These are phyloP conservation scores for Tenebrio molitor DNA, from an alignment of 1,140 invertebrate species.

Conservation along the genomic window DNA sequence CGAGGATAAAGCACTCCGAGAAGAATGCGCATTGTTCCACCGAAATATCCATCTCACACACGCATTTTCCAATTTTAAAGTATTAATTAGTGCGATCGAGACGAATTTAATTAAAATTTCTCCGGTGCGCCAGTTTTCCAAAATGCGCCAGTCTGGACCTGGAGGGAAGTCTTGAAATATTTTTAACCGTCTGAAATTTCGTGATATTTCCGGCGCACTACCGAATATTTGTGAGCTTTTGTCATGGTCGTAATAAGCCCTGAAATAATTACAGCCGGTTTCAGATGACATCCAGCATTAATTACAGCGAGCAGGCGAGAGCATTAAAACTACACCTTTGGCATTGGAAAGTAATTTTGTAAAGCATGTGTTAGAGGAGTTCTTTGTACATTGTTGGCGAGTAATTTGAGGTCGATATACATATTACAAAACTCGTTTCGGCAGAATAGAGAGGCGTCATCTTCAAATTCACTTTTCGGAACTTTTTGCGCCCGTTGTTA, in stretches of 20 bases:
- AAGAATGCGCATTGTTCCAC: slow-evolving; percentile 12
- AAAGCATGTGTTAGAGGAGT: slow-evolving; percentile 20
- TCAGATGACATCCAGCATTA: not conserved
- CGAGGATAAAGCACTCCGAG: slow-evolving; percentile 12
- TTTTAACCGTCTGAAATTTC: not conserved
- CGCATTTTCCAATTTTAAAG: not conserved
- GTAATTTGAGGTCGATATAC: slow-evolving; percentile 25
- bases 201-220: slow-evolving; percentile 2
- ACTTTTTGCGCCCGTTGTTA: slow-evolving; percentile 5
- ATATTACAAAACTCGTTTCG: slow-evolving; percentile 15
- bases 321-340: slow-evolving; percentile 6
- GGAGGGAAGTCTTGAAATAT: not conserved
- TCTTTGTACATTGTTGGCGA: slow-evolving; percentile 25
- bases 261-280: slow-evolving; percentile 5
- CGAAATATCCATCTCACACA: not conserved
- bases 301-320: not conserved
- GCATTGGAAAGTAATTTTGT: slow-evolving; percentile 21
- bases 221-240: not conserved
- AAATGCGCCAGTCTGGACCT: not conserved
- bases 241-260: slow-evolving; percentile 1
- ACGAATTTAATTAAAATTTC: slow-evolving; percentile 25
- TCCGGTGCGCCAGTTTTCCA: no score
- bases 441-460: slow-evolving; percentile 11
- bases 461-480: slow-evolving; percentile 31
- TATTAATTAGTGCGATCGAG: slow-evolving; percentile 20